Percentiles rank a stretch among this genome's conserved stretches.
These are phyloP conservation scores for Diloba caeruleocephala DNA, from an alignment of 2,888 invertebrate genomes.

Conservation along the genomic window DNA sequence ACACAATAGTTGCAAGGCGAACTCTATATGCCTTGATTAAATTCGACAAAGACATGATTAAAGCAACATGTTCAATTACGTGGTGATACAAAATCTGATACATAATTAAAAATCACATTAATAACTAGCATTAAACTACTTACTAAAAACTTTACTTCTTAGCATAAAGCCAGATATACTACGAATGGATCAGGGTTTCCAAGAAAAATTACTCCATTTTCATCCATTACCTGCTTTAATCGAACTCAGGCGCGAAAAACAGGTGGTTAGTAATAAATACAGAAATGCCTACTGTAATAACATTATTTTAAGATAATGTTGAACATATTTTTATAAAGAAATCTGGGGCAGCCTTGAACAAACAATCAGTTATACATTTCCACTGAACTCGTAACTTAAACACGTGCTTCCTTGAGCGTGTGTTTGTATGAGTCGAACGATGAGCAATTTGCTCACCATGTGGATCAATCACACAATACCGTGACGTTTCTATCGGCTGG, in stretches of 20 bases:
- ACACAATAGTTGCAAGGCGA: conserved; percentile 29
- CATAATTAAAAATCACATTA: conserved; percentile 1
- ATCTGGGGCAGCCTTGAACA: conserved; percentile 55
- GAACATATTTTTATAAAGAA: conserved; percentile 55
- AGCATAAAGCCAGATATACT: conserved; percentile 18
- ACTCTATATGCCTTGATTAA: conserved; percentile 22
- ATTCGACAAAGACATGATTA: conserved; percentile 5
- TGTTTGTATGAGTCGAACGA: conserved; percentile 38
- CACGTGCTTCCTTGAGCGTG: conserved; percentile 44
- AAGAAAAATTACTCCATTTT: conserved; percentile 42
- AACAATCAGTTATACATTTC: conserved; percentile 57
- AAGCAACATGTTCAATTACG: conserved; percentile 20
- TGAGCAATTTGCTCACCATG: conserved; percentile 48
- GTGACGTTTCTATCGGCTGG: conserved; percentile 46
- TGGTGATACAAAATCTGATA: conserved; percentile 1
- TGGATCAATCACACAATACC: conserved; percentile 50
- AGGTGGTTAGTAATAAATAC: conserved; percentile 47
- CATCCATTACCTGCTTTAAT: conserved; percentile 47
- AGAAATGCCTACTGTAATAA: conserved; percentile 43
- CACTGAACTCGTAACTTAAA: conserved; percentile 49
- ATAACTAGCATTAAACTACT: conserved; percentile 9
- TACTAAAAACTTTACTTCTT: conserved; percentile 12
- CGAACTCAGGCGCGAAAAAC: conserved; percentile 37
- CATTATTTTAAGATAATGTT: conserved; percentile 52
- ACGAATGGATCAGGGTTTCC: conserved; percentile 10